Conservation (phyloP, 1,140 invertebrate species). For the Battus philenor region DNA sequence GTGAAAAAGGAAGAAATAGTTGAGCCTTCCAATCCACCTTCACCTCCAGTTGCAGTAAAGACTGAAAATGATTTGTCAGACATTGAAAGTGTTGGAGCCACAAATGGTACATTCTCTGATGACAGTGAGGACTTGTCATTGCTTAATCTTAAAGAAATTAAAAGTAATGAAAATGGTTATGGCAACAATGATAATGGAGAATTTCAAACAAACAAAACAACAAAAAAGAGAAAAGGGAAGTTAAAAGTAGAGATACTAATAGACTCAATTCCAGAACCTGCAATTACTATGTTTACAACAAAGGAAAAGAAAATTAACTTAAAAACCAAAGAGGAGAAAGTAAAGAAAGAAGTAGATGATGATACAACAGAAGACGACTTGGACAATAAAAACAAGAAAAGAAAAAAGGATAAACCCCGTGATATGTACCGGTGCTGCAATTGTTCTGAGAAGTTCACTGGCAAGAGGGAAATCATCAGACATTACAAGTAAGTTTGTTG, state of each 20-base stretch:
- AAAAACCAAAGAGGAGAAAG: constrained; percentile 19
- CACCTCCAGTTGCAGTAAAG: constrained; percentile 22
- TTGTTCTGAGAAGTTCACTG: constrained; percentile 49
- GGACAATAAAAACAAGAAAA: constrained; percentile 14
- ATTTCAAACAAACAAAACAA: constrained; percentile 28
- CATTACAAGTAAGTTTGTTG: constrained; percentile 72
- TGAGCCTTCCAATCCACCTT: constrained; percentile 28
- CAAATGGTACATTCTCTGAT: constrained; percentile 32
- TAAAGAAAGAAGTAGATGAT: constrained; percentile 24
- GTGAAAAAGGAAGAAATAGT: constrained; percentile 30
- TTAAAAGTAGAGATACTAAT: constrained; percentile 32
- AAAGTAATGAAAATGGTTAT: constrained; percentile 32
- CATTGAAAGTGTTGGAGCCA: constrained; percentile 19
- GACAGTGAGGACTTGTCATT: constrained; percentile 52
- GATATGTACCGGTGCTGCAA: constrained; percentile 54
- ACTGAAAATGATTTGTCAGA: constrained; percentile 30
- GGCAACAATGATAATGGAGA: constrained; percentile 28
- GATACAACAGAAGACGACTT: constrained; percentile 19
- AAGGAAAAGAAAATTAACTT: constrained; percentile 7
- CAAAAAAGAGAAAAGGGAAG: constrained; percentile 34
- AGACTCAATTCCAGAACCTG: constrained; percentile 21
- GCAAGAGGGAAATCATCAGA: constrained; percentile 39
- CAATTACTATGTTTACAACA: constrained; percentile 11
- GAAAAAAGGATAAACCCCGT: constrained; percentile 11
- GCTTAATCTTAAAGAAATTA: constrained; percentile 45